Evolutionary conservation across 1,140 invertebrate species (phyloP).

Genomic region (Parapsyche elsis): DNA sequence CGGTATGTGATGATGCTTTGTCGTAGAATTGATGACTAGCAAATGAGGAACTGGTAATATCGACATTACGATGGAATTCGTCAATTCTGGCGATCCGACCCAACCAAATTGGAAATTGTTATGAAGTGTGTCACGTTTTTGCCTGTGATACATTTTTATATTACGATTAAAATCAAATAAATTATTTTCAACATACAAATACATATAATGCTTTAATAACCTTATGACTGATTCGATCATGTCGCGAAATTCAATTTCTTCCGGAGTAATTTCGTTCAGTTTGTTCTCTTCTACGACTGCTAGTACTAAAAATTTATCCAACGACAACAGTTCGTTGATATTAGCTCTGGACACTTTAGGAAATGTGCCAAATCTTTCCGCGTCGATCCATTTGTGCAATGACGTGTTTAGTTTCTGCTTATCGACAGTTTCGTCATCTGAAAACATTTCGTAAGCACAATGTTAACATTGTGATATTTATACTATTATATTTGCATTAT

Average conservation of each 20-base stretch:
- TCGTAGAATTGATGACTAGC: slow-evolving; percentile 89
- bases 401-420: slow-evolving; percentile 72
- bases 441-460: too few species aligned
- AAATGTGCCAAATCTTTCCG: slow-evolving; percentile 91
- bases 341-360: slow-evolving; percentile 87
- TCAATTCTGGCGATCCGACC: slow-evolving; percentile 85
- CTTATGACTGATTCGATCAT: slow-evolving; percentile 86
- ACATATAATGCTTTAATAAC: slow-evolving; percentile 52
- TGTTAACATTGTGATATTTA: too few species aligned
- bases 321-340: slow-evolving; percentile 83
- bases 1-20: slow-evolving; percentile 90
- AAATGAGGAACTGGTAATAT: slow-evolving; percentile 85
- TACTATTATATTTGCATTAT: too few species aligned
- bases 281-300: slow-evolving; percentile 91
- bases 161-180: background rate
- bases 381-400: slow-evolving; percentile 87
- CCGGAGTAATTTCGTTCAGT: slow-evolving; percentile 80
- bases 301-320: slow-evolving; percentile 88
- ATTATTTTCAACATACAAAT: background rate
- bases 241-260: slow-evolving; percentile 86
- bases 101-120: slow-evolving; percentile 92
- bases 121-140: slow-evolving; percentile 82
- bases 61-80: slow-evolving; percentile 91
- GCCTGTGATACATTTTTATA: slow-evolving; percentile 60
- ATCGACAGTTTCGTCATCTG: slow-evolving; percentile 66